Base-by-base conservation (phyloP, 2,888 invertebrate genomes). In the Drosophila buzzatii region DNA sequence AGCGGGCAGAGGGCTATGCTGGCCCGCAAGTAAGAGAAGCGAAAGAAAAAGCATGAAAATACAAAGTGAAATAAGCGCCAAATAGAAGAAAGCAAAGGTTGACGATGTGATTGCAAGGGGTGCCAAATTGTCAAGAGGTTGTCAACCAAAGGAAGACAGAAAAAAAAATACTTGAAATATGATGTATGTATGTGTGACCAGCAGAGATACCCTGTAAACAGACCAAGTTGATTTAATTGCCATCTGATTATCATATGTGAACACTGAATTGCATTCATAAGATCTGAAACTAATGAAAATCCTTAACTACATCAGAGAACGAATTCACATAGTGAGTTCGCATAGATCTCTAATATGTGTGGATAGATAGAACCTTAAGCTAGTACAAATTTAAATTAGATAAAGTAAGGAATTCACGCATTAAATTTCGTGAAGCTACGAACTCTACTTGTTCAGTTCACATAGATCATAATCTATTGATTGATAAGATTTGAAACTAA, bases 111-210 rank as follows among this genome's bases (percentile, higher is more conserved):
- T 59, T 76, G 67, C 67, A 72, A 82, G 72, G 87, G 84, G 76
- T 78, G 89, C 83, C 81, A 83, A 89, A 88, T 79, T 85, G 85
- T 81, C 82, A 87, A 56, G 80, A 79, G 83, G 70, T 79, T 86
- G 89, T 87, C 86, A 86, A 79, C 88, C 80, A 81, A 37, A 51
- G 39, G 37, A 70, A 35, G 42, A 52, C 31, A 16, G 10, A 39
- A 53, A 27, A 44, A 64, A 31, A 51, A 41, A 20, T 27, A 27
- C 6, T 7, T 10, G 1, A 33, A 41, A 7, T 41, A 41, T 35
- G 53, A 66, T 31, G 33, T 3, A 66, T 31, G 33, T 3, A 33
- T 49, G 18, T 33, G 18, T 12, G 49, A 31, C 49, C 18, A 14
- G 16, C 0, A n/a, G 6, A 18, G n/a, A n/a, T 66, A 23, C 27